Evolutionary conservation across 2,888 invertebrate genomes (phyloP).

Genomic region (Bombylius discolor): DNA sequence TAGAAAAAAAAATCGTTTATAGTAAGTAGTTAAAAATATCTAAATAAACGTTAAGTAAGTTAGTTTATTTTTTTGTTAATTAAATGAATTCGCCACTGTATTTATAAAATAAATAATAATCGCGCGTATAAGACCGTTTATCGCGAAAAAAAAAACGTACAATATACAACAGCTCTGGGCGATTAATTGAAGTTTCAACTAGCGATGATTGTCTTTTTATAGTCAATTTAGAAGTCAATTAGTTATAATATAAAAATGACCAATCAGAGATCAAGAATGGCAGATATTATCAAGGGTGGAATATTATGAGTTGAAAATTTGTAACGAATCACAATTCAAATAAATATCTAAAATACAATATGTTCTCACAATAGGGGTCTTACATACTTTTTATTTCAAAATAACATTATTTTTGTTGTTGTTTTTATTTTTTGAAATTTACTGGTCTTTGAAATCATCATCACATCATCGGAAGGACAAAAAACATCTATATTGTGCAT

Average conservation of each 20-base stretch:
- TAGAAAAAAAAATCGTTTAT: too few species aligned
- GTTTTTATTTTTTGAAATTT: too few species aligned
- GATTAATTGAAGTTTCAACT: conserved; percentile 37
- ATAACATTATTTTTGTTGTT: too few species aligned
- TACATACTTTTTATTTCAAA: too few species aligned
- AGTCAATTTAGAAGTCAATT: conserved; percentile 31
- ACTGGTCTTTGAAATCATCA: too few species aligned
- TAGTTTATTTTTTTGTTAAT: too few species aligned
- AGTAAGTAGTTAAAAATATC: too few species aligned
- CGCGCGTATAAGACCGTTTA: background rate
- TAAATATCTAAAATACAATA: background rate
- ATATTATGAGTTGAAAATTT: conserved; percentile 9
- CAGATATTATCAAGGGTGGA: conserved; percentile 19
- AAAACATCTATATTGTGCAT: too few species aligned
- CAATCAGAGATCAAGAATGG: conserved; percentile 33
- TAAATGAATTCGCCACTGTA: too few species aligned
- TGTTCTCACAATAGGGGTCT: too few species aligned
- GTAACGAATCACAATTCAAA: conserved; percentile 7
- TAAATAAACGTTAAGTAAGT: too few species aligned
- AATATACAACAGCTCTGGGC: conserved; percentile 13
- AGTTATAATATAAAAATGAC: conserved; percentile 22
- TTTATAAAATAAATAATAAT: background rate
- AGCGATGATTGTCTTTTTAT: conserved; percentile 53
- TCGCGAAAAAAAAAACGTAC: background rate
- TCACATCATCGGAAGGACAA: too few species aligned